Evolutionary conservation across 2,113 vertebrate species (phyloP).

Genomic region (Mormoops blainvillei): DNA sequence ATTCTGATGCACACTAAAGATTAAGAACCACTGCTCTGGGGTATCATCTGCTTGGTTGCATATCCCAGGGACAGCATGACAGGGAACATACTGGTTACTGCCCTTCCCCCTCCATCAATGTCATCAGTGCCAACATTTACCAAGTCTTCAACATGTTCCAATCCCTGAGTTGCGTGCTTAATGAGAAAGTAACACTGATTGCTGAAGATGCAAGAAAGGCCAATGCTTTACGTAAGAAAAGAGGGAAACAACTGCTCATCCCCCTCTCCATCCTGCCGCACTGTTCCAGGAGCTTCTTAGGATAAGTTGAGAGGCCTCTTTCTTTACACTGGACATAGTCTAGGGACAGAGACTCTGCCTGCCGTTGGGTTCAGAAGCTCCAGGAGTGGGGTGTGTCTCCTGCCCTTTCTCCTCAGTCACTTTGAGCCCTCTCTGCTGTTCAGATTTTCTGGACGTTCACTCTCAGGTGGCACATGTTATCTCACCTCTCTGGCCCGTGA

Average conservation of each 20-base stretch:
- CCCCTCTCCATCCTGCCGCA: neutral
- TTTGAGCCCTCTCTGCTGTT: neutral
- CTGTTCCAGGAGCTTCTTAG: neutral
- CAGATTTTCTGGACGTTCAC: neutral
- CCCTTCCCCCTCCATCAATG: neutral
- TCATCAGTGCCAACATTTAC: neutral
- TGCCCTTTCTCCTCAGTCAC: neutral
- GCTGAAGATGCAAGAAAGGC: neutral
- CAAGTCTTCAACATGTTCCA: neutral
- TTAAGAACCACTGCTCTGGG: neutral
- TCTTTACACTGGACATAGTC: neutral
- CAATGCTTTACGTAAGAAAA: neutral
- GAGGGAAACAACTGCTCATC: neutral
- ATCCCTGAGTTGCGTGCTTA: neutral
- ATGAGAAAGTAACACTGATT: neutral
- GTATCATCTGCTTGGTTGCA: neutral
- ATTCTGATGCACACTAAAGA: neutral
- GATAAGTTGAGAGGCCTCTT: neutral
- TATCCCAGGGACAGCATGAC: neutral
- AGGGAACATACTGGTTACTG: neutral
- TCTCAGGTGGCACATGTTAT: neutral
- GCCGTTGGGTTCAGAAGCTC: neutral
- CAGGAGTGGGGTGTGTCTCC: neutral
- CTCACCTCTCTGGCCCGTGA: neutral
- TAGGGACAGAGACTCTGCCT: neutral